A percentile compares a stretch with the other conserved stretches of the same genome.
Conservation (phyloP, 2,888 invertebrate species). For the Trachelus tabidus region DNA sequence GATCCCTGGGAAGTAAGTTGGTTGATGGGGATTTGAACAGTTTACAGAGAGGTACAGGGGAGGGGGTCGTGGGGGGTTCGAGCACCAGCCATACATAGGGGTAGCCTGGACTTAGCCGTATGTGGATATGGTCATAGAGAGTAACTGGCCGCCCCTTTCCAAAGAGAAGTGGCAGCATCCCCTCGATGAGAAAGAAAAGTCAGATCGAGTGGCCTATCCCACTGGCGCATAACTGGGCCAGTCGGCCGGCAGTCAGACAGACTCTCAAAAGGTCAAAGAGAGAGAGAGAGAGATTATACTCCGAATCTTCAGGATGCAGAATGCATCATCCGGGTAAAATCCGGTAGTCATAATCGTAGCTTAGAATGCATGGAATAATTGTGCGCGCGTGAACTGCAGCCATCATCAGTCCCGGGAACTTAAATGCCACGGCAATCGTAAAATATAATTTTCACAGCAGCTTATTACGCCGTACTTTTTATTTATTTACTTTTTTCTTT, state of each 20-base stretch:
- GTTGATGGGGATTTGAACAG: not conserved
- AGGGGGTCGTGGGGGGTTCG: not conserved
- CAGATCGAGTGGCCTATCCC: not conserved
- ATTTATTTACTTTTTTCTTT: slow-evolving; percentile 7
- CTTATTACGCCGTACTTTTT: slow-evolving; percentile 34
- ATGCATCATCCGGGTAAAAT: slow-evolving; percentile 6
- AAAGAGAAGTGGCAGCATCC: not conserved
- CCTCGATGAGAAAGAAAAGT: not conserved
- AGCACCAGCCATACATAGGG: not conserved
- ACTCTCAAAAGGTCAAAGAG: not conserved
- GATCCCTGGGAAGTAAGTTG: not conserved
- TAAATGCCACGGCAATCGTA: slow-evolving; percentile 38
- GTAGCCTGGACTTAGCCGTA: not conserved
- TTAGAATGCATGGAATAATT: slow-evolving; percentile 58
- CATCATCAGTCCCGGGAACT: slow-evolving; percentile 11
- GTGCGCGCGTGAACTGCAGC: slow-evolving; percentile 36
- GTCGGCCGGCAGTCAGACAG: not conserved
- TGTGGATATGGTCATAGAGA: not conserved
- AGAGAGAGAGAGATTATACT: not conserved
- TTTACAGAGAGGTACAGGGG: not conserved
- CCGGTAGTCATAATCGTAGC: slow-evolving; percentile 41
- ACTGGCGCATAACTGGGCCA: not conserved
- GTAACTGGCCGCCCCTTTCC: not conserved
- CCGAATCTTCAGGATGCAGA: not conserved
- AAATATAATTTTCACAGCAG: slow-evolving; percentile 48